These are phyloP conservation scores for Menidia beryllina DNA, from an alignment of 2,113 vertebrate genomes.

Conservation along the genomic window DNA sequence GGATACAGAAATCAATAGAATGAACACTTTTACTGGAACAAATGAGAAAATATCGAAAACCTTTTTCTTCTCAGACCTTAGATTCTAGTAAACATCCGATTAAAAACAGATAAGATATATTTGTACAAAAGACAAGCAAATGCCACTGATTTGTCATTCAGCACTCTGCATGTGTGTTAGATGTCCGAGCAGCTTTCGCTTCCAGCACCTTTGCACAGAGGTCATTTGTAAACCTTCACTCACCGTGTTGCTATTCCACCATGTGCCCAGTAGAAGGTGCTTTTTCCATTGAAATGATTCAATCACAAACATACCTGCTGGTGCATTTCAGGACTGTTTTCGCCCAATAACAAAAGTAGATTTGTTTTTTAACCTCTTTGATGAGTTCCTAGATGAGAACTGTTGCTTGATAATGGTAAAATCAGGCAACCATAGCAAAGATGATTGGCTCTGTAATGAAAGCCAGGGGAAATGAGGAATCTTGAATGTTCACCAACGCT, in stretches of 20 bases:
- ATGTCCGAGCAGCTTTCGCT: neutral
- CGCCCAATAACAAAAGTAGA: slow-evolving; percentile 50
- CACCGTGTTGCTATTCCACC: slow-evolving; percentile 51
- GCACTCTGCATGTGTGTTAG: neutral
- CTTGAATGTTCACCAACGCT: slow-evolving; percentile 40
- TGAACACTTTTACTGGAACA: neutral
- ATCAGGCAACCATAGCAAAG: slow-evolving; percentile 70
- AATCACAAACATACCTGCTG: slow-evolving; percentile 18
- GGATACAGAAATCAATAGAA: no score
- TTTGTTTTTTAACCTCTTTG: slow-evolving; percentile 75
- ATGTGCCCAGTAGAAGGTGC: slow-evolving; percentile 73
- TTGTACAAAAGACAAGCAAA: neutral
- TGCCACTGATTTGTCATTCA: neutral
- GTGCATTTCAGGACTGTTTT: slow-evolving; percentile 55
- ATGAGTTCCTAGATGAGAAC: slow-evolving; percentile 73
- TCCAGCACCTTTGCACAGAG: neutral
- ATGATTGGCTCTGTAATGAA: slow-evolving; percentile 77
- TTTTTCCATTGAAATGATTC: slow-evolving; percentile 72
- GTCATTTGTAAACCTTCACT: neutral
- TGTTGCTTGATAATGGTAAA: slow-evolving; percentile 70
- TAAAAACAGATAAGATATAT: no score
- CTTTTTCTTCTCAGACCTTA: no score
- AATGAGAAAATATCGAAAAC: no score
- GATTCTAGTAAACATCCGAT: no score
- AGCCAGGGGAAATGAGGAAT: slow-evolving; percentile 62